Percentiles rank a stretch among this genome's conserved stretches.
phyloP scores from a whole-genome alignment of 2,888 invertebrate species.

The Autographa pulchrina region DNA sequence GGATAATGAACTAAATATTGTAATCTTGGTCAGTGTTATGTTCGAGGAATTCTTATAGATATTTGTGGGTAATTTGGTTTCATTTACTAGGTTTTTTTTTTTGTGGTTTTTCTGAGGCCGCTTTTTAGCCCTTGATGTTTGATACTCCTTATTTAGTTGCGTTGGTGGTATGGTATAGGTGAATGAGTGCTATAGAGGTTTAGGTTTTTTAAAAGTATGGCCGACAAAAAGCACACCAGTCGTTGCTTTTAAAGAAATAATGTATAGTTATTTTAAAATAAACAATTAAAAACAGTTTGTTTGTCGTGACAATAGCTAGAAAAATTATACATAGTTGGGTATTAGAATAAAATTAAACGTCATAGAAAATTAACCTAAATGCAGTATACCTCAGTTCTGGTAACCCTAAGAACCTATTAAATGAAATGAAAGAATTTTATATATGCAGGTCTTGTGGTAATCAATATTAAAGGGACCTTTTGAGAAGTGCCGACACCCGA shows the following conservation, averaged over 20 bases:
- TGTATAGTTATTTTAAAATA: no score
- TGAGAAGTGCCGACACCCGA: constrained; percentile 44
- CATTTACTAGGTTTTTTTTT: background rate
- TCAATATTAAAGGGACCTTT: constrained; percentile 65
- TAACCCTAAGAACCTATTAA: constrained; percentile 63
- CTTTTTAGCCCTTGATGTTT: background rate
- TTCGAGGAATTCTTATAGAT: constrained; percentile 1
- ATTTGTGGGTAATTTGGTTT: background rate
- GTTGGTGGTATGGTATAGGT: no score
- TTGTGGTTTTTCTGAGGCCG: background rate
- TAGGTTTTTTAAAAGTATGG: no score
- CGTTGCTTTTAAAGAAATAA: no score
- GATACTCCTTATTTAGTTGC: no score
- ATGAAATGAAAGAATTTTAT: constrained; percentile 68
- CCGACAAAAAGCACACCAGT: no score
- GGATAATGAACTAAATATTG: constrained; percentile 46
- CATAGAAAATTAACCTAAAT: background rate
- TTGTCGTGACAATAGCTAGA: no score
- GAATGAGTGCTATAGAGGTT: no score
- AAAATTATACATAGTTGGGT: no score
- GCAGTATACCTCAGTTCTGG: constrained; percentile 21
- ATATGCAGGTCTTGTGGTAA: constrained; percentile 64
- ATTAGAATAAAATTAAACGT: no score
- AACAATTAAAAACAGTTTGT: no score
- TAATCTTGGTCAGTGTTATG: constrained; percentile 40